Base-by-base conservation (phyloP, 30 jellyfish, hydroid and myxozoan genomes). In the Sanderia malayensis region DNA sequence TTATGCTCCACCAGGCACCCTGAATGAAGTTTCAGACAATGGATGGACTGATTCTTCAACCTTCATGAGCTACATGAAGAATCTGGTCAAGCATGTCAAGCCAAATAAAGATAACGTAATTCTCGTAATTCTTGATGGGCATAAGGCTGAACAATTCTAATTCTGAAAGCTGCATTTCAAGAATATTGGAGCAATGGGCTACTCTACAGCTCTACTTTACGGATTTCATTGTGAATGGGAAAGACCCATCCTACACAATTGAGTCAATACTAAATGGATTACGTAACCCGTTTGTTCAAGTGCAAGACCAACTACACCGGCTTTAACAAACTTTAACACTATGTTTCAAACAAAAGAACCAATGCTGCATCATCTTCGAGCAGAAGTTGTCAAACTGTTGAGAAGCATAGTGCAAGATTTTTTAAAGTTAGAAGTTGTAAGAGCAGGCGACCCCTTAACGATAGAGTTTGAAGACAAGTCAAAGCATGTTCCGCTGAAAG, bases 1-100 rank as follows among this genome's bases (percentile, higher is more conserved):
- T 31, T 31, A 76, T 64, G 87, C 88, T 0, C 88, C 88, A 41
- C 21, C 28, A 27, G 29, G 88, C 79, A 65, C 87, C 18, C 19
- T 76, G 25, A 53, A 60, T n/a, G 55, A 84, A 18, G 73, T 81
- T 29, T 65, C 88, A 11, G 88, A 65, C 10, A 73, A 59, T 37
- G 86, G 86, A 26, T 76, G 88, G 86, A 64, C 62, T 65, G 73
- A 63, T 7, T 33, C 49, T n/a, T 79, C 44, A 20, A 21, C 63
- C 13, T 76, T 76, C 47, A 11, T 76, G 44, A 44, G 37, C 13
- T 76, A 29, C 86, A 29, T 76, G 37, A 63, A 32, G 55, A 79
- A 76, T 76, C 62, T 76, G 63, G 74, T 41, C 11, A 41, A 41
- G 55, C 55, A 41, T 41, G 55, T 41, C 11, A 41, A 41, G 15